Evolutionary conservation across 2,797 vertebrate species (phyloP), one percentile per base, ranked within the genome.

Genomic region (Xenops minutus): DNA sequence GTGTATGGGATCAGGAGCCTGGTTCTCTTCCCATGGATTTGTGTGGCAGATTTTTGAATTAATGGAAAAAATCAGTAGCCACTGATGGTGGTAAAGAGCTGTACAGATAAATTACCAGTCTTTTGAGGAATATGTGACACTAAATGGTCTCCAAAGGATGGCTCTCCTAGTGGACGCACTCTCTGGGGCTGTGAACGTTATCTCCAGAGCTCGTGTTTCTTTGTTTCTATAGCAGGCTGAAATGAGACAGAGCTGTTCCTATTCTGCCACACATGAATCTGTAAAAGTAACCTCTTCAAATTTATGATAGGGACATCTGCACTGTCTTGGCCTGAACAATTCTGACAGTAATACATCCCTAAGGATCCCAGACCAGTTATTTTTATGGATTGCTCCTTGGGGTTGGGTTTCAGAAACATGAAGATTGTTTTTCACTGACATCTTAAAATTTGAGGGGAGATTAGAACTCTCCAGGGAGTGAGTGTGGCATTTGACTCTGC

Each of bases 361-460:
- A 94, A 92, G 85, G 86, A 97, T 92, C 92, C 82, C 56, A 91
- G 27, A 69, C 52, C 89, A 93, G 93, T 94, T 98, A 98, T 97
- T 97, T 98, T 97, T 96, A 97, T 79, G 64, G 77, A 76, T 80
- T 77, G 75, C 87, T 97, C 67, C 59, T 74, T 72, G 73, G 93
- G 72, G 88, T 95, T 94, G 39, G 80, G 55, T 98, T 98, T 98
- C 97, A 91, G 80, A 87, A 88, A 49, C 44, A 82, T 54, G 92
- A 91, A 97, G 94, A 88, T 97, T 96, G 88, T 91, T 97, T 98
- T 98, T 98, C 90, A 96, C 92, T 97, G 97, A 97, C 96, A 94
- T 93, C 95, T 97, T 97, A 95, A 97, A 97, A 97, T 94, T 96
- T 88, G 71, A 92, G 88, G 66, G 80, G 83, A 96, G 89, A 59